A percentile compares a stretch with the other conserved stretches of the same genome.
These are phyloP conservation scores for Drosophila prostipennis DNA, from an alignment of 2,888 invertebrate species.

Conservation along the genomic window DNA sequence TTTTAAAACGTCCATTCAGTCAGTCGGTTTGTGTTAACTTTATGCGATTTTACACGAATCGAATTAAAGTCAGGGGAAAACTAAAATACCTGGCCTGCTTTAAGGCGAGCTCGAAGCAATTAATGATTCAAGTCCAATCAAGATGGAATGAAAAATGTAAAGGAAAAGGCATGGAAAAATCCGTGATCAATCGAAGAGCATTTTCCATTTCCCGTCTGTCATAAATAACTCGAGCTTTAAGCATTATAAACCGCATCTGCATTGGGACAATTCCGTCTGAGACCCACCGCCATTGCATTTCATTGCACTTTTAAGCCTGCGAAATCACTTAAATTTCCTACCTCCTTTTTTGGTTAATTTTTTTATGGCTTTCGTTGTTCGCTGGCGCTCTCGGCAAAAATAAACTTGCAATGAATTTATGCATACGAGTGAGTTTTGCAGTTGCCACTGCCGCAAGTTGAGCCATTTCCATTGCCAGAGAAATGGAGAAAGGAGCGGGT, in stretches of 20 bases:
- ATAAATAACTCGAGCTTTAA: conserved; percentile 45
- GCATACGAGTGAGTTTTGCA: conserved; percentile 56
- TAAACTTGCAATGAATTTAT: conserved; percentile 71
- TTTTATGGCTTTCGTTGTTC: conserved; percentile 13
- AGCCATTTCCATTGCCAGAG: conserved; percentile 40
- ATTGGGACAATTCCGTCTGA: conserved; percentile 30
- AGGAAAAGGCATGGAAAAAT: conserved; percentile 7
- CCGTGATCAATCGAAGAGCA: conserved; percentile 31
- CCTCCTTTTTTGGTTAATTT: conserved; percentile 40
- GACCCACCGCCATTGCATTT: background rate
- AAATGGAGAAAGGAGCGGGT: background rate
- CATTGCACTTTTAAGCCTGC: conserved; percentile 21
- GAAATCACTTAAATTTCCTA: conserved; percentile 55
- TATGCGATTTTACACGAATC: too few species aligned
- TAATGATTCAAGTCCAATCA: conserved; percentile 13
- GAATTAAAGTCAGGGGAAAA: background rate
- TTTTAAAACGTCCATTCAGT: too few species aligned
- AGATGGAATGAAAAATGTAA: conserved; percentile 2
- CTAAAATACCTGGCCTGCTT: background rate
- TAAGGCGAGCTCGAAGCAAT: background rate
- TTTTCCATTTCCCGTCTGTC: conserved; percentile 14
- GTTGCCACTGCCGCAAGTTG: conserved; percentile 35
- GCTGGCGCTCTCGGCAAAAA: conserved; percentile 44
- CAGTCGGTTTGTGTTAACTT: too few species aligned
- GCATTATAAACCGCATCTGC: conserved; percentile 47